Evolutionary conservation across 2,888 invertebrate species (phyloP).

Genomic region (Exocentrus adspersus): DNA sequence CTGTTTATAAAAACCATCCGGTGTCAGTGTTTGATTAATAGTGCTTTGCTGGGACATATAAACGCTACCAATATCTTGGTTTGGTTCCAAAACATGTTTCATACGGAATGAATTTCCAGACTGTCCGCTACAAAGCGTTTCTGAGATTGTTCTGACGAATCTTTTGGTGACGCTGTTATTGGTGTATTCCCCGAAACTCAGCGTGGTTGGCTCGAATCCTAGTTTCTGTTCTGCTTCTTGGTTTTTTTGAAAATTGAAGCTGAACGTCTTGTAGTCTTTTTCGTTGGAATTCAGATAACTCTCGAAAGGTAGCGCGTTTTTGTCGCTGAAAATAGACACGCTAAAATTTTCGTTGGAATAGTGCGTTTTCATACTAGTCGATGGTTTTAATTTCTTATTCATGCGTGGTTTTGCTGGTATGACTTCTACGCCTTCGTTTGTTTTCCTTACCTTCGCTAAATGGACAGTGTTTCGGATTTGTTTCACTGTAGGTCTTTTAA

Average conservation of each 20-base stretch:
- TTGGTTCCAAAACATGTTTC: not conserved
- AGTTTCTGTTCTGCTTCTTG: slow-evolving; percentile 23
- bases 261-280: slow-evolving; percentile 46
- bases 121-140: not conserved
- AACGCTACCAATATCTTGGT: not conserved
- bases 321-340: slow-evolving; percentile 47
- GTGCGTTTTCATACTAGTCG: slow-evolving; percentile 23
- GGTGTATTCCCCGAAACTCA: slow-evolving; percentile 34
- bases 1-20: slow-evolving; percentile 45
- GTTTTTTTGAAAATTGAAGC: slow-evolving; percentile 35
- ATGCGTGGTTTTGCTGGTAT: slow-evolving; percentile 39
- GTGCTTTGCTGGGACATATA: not conserved
- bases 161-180: slow-evolving; percentile 28
- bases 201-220: slow-evolving; percentile 30
- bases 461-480: slow-evolving; percentile 54
- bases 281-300: slow-evolving; percentile 51
- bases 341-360: slow-evolving; percentile 35
- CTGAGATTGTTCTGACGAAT: slow-evolving; percentile 25
- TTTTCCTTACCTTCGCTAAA: slow-evolving; percentile 52
- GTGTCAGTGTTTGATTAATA: slow-evolving; percentile 33
- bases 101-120: not conserved
- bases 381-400: slow-evolving; percentile 25
- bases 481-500: slow-evolving; percentile 54
- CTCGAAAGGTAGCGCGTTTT: slow-evolving; percentile 49
- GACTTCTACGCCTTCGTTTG: slow-evolving; percentile 49